Base-by-base conservation (phyloP, 2,113 vertebrate genomes). In the Cinclus cinclus region DNA sequence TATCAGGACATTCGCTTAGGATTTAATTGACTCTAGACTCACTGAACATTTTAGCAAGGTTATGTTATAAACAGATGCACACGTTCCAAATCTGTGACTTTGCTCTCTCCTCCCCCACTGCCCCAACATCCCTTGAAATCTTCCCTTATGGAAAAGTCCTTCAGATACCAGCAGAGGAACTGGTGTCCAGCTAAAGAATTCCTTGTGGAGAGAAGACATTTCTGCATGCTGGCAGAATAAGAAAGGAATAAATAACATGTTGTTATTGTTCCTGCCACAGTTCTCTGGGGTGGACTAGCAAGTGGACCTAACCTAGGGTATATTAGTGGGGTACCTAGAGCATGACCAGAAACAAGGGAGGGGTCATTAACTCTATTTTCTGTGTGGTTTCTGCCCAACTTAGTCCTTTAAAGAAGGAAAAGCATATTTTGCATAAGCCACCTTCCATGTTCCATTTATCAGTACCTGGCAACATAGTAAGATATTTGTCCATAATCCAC, bases 1-100 rank as follows among this genome's bases (percentile, higher is more conserved):
- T 97, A 95, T 74, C 85, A 93, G 90, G 95, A 96, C 92, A 82
- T 93, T 96, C 46, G 19, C 69, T 88, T 87, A 49, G 91, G 87
- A 95, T 97, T 96, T 96, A 95, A 95, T 96, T 95, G 91, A 90
- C 94, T 96, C 75, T 94, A 63, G 52, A 73, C 87, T 94, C 9
- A 12, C 83, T 86, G 94, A 95, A 95, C 73, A 73, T 91, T 95
- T 96, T 79, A 95, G 94, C 92, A 88, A 96, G 95, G 94, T 95
- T 94, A 95, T 90, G 79, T 94, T 96, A 82, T 39, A 96, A 97
- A 90, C 95, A 96, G 92, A 96, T 96, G 95, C 62, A 92, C 4
- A 4, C 7, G 16, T 95, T 97, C 94, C 94, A 95, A 92, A 95
- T 95, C 82, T 3, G 10, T 89, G 80, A 84, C 94, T 96, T 81